Evolutionary conservation across 2,113 vertebrate genomes (phyloP), one percentile per base, ranked within the genome.

Genomic region (Austrofundulus limnaeus): DNA sequence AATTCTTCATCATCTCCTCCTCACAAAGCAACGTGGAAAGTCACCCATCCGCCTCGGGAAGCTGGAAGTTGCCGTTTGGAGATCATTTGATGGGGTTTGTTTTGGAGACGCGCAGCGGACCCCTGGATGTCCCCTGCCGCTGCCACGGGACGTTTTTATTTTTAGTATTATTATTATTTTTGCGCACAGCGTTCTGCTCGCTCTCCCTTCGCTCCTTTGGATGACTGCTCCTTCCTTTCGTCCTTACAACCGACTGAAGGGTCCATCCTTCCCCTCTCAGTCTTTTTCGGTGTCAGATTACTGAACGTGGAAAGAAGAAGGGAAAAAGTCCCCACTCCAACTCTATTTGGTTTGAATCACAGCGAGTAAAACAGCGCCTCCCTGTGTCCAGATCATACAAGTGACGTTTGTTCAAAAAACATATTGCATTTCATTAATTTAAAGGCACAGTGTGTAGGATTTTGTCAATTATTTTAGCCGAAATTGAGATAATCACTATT

Each of bases 1-100:
- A 84, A 92, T 93, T 91, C 94, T 94, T 95, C 94, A 93, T 94
- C 94, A 90, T 94, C 94, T 85, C 91, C 89, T 92, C 92, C 93
- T 93, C 90, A 89, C 91, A 88, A 89, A 90, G 91, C 93, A 75
- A 81, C 87, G 89, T 73, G 80, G 90, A 88, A 91, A 87, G 85
- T 93, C 91, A 93, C 92, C 91, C 93, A 93, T 94, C 92, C 92
- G 91, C 85, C 75, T 87, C 80, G 72, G 83, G 54, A 82, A 78
- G 87, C 82, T 82, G 73, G 80, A 90, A 91, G 80, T 87, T 85
- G 78, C 78, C 78, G 66, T 74, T 78, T 78, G 57, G 75, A 50
- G 83, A 78, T 80, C 85, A 90, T 91, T 72, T 77, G 84, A 68
- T 56, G 54, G 43, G n/a, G n/a, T n/a, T n/a, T n/a, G n/a, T 8